These are phyloP conservation scores for Poecilia picta DNA, from an alignment of 2,797 vertebrate genomes.

Conservation along the genomic window DNA sequence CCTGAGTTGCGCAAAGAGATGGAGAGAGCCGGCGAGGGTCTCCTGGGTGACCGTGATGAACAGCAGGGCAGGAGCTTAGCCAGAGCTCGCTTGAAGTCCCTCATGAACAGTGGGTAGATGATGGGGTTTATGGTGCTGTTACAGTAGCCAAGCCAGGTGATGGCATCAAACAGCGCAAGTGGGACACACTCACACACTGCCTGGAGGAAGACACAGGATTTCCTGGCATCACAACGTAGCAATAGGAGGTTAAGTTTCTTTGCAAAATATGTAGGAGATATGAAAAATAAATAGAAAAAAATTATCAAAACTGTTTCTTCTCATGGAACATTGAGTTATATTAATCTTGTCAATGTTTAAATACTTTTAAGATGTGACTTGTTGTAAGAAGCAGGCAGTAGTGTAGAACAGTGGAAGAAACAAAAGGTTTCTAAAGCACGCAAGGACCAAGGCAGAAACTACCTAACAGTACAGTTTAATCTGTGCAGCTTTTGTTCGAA, in stretches of 20 bases:
- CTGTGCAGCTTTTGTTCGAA: too few relatives aligned
- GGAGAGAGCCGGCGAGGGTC: constrained; percentile 87
- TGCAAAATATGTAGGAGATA: neutral
- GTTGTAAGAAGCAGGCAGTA: neutral
- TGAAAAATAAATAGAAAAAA: neutral
- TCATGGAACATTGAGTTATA: neutral
- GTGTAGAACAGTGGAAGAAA: neutral
- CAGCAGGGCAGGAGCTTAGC: constrained; percentile 90
- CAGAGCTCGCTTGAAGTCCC: constrained; percentile 96
- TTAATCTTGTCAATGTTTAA: neutral
- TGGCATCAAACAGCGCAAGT: constrained; percentile 87
- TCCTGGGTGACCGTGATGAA: constrained; percentile 77
- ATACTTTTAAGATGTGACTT: neutral
- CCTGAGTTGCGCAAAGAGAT: constrained; percentile 93
- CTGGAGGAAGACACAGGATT: constrained; percentile 68
- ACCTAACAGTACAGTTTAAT: too few relatives aligned
- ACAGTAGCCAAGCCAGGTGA: constrained; percentile 98
- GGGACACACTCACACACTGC: constrained; percentile 92
- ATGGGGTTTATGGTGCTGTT: constrained; percentile 99
- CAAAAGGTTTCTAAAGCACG: neutral
- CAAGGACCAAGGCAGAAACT: neutral
- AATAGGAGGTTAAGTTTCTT: neutral
- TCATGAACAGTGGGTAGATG: constrained; percentile 98
- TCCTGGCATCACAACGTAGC: neutral
- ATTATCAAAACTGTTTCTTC: neutral